Base-by-base conservation (phyloP, 2,797 vertebrate genomes). In the Myotis findleyi region DNA sequence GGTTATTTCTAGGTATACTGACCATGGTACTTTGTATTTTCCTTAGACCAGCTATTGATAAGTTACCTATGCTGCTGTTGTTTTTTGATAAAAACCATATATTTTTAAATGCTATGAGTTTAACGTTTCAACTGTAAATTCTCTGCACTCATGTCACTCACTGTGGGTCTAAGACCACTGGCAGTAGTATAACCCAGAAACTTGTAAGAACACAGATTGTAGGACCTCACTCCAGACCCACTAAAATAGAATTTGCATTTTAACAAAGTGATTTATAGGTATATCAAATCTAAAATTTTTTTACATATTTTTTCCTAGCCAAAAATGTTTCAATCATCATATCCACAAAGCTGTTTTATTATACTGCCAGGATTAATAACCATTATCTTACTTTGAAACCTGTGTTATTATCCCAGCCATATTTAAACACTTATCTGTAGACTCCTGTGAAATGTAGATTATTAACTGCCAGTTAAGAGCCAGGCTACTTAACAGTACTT, bases 301-400 rank as follows among this genome's bases (percentile, higher is more conserved):
- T 68, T 66, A 80, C 13, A 75, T 66, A 72, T 81, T 64, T 85
- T 82, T 89, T 49, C 59, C 57, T 91, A 86, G n/a, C 47, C 47
- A 23, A 68, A 84, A 76, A 1, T 55, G 12, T 71, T 89, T 69
- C 53, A 86, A 71, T 90, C 21, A 38, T 87, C 53, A 77, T 89
- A 90, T 41, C 59, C 25, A 93, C 25, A 91, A 92, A 69, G 51
- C 68, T 89, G 23, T 73, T 84, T 85, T 69, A 57, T 87, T 83
- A 59, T 41, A 95, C 30, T 94, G 6, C 44, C 71, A 10, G 30
- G 57, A 82, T 95, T 93, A 81, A 72, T 4, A 85, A 36, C 5
- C 16, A 79, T 79, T 87, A 86, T 62, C 92, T 92, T 88, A 93
- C 69, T 91, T 59, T 87, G 76, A 87, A 95, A 84, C 84, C 55